phyloP scores from a whole-genome alignment of 2,888 invertebrate species.

The Ichneumoninae sp. region DNA sequence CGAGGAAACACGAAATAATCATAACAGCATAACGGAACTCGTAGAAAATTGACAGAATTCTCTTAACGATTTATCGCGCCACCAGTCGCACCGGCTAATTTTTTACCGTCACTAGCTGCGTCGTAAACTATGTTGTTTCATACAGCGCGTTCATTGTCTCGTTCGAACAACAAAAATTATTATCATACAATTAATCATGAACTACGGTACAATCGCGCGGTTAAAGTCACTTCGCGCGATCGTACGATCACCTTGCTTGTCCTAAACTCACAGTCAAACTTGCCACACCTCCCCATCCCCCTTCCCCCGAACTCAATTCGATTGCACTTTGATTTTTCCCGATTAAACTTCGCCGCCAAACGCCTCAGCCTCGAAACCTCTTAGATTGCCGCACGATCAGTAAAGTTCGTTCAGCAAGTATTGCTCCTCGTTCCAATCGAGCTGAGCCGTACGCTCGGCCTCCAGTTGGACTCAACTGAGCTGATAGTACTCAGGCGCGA shows the following conservation, averaged over 20 bases:
- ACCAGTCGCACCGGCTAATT: conserved; percentile 14
- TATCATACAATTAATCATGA: conserved; percentile 46
- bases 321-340: conserved; percentile 65
- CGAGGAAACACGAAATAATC: conserved; percentile 58
- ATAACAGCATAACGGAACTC: conserved; percentile 62
- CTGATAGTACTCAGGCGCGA: conserved; percentile 96
- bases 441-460: conserved; percentile 76
- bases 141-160: conserved; percentile 13
- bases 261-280: conserved; percentile 55
- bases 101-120: conserved; percentile 1
- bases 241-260: conserved; percentile 18
- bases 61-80: conserved; percentile 32
- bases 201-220: conserved; percentile 28
- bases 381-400: conserved; percentile 64
- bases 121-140: conserved; percentile 17
- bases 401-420: conserved; percentile 81
- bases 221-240: conserved; percentile 35
- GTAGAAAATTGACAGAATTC: conserved; percentile 71
- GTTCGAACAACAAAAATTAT: conserved; percentile 31
- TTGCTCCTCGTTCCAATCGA: conserved; percentile 83
- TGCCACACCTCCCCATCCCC: conserved; percentile 8
- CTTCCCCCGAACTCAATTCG: conserved; percentile 40
- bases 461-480: conserved; percentile 86
- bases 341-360: conserved; percentile 11
- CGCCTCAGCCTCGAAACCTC: background rate